Evolutionary conservation across 2,113 vertebrate species (phyloP), one percentile per base, ranked within the genome.

Genomic region (Cricetomys ansorgei): DNA sequence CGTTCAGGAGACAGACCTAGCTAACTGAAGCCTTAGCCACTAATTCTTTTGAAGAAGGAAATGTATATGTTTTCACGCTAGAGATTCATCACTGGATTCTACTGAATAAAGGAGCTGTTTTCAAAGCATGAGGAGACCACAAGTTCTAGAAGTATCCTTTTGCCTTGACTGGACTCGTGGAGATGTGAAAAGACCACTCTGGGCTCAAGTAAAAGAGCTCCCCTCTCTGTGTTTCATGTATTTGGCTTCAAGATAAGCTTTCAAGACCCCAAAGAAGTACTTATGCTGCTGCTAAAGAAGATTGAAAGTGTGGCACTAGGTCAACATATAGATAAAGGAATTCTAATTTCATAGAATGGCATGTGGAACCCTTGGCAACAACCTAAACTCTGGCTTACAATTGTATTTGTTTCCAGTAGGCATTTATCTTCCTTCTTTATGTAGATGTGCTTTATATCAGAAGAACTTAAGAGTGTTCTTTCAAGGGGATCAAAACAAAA

Each of bases 401-500:
- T 13, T 88, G 12, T 67, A 81, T 94, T 92, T 92, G 84, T 92
- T 96, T 95, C 64, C 43, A 21, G 70, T 69, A 93, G n/a, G 16
- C 64, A 88, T 40, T 89, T 92, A 27, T 23, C 43, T 87, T 89
- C 34, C 59, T 91, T 94, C 37, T 87, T 27, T 73, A 7, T 45
- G 72, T 23, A 23, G 90, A 50, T 50, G 1, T 57, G 62, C 83
- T 92, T 97, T 85, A 86, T 40, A 94, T 87, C 45, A 92, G 29
- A 31, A 94, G 13, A 94, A 77, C 88, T 96, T 88, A 69, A 86
- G 67, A 90, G 37, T 59, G 45, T 27, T 95, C 65, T 91, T 73
- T 95, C 40, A 89, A 95, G 48, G 25, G 73, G 23, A 85, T 64
- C 40, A 94, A 96, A 88, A 86, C 37, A 53, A 89, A 95, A 95